These are phyloP conservation scores for Danionella dracula DNA, from an alignment of 2,797 vertebrate genomes.

Conservation along the genomic window DNA sequence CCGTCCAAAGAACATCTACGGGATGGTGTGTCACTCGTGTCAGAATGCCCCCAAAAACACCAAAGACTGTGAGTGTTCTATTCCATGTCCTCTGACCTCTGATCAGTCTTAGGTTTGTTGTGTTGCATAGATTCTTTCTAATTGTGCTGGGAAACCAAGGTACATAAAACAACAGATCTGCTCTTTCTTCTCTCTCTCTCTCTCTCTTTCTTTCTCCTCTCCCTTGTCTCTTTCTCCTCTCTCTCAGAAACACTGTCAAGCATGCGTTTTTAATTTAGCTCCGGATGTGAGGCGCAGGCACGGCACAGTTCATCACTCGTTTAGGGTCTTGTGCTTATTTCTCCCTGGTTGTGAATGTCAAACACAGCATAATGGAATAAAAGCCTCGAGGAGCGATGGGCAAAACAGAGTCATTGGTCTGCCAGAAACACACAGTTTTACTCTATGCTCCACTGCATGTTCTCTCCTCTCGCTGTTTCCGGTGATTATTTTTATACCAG, in stretches of 20 bases:
- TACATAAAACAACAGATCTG: too few species aligned
- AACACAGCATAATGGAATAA: background rate
- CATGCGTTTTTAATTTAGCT: background rate
- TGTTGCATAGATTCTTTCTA: too few species aligned
- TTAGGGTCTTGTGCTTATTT: slow-evolving; percentile 1
- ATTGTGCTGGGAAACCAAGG: too few species aligned
- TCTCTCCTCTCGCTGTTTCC: background rate
- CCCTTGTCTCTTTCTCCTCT: too few species aligned
- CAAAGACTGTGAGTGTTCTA: slow-evolving; percentile 98
- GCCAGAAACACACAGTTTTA: slow-evolving; percentile 1
- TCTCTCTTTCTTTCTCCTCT: too few species aligned
- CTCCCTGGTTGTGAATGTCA: background rate
- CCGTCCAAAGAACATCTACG: slow-evolving; percentile 86
- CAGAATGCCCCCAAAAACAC: slow-evolving; percentile 85
- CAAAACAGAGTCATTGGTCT: slow-evolving; percentile 15
- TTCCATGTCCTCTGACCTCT: too few species aligned
- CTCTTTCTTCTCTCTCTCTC: too few species aligned
- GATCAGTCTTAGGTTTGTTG: too few species aligned
- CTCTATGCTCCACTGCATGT: background rate
- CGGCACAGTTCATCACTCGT: background rate
- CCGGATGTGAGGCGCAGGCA: background rate
- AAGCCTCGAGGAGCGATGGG: background rate
- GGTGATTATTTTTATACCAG: slow-evolving; percentile 30
- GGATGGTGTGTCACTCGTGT: slow-evolving; percentile 95
- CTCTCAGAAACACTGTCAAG: too few species aligned